These are phyloP conservation scores for Atrina japonica DNA, from an alignment of 2,888 invertebrate species.

Conservation along the genomic window DNA sequence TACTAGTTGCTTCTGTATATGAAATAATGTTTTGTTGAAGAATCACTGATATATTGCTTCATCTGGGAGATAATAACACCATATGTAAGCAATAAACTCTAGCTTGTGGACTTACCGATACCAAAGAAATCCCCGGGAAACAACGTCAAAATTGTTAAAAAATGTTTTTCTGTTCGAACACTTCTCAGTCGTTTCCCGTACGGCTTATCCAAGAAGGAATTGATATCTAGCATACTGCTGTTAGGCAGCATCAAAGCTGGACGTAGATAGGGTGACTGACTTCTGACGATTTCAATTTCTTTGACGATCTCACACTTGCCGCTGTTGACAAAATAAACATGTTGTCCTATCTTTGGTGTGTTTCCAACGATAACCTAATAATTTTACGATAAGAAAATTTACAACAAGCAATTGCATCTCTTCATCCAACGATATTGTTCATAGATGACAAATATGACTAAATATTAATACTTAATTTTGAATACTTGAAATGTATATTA, in stretches of 20 bases:
- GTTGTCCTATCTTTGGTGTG: slow-evolving; percentile 42
- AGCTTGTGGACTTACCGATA: slow-evolving; percentile 52
- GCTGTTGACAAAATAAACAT: slow-evolving; percentile 57
- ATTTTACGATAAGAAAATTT: background rate
- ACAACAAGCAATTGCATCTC: too few species aligned
- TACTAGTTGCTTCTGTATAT: too few species aligned
- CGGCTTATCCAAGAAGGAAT: slow-evolving; percentile 50
- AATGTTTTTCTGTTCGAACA: slow-evolving; percentile 45
- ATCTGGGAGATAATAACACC: too few species aligned
- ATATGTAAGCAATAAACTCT: too few species aligned
- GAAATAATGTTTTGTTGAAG: too few species aligned
- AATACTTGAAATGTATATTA: too few species aligned
- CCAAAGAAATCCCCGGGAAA: slow-evolving; percentile 61
- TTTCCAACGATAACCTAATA: slow-evolving; percentile 58
- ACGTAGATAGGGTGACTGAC: slow-evolving; percentile 57
- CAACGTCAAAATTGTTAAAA: slow-evolving; percentile 56
- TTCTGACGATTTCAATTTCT: slow-evolving; percentile 50
- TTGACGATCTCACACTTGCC: slow-evolving; percentile 62
- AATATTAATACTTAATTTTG: too few species aligned
- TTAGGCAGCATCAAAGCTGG: slow-evolving; percentile 48
- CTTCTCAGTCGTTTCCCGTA: slow-evolving; percentile 48
- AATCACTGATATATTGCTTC: too few species aligned
- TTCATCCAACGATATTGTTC: too few species aligned
- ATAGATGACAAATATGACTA: too few species aligned
- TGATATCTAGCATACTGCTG: slow-evolving; percentile 18